phyloP scores from a whole-genome alignment of 2,797 vertebrate species.

The Lateolabrax maculatus region DNA sequence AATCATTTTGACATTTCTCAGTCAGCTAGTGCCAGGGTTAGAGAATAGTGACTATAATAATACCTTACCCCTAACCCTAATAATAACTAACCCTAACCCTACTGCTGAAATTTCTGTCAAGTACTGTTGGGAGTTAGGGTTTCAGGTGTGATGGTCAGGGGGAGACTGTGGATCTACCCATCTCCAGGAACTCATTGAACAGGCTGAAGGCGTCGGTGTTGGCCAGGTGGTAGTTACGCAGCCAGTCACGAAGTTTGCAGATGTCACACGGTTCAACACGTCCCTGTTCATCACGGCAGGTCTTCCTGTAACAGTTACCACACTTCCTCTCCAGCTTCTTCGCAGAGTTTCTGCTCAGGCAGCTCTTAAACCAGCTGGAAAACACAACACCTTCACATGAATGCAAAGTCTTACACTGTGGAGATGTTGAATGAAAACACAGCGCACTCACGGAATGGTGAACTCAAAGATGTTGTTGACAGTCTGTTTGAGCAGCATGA shows the following conservation, averaged over 20 bases:
- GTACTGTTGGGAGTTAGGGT: not conserved
- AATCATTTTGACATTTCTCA: not conserved
- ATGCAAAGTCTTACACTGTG: not conserved
- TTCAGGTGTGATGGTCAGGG: not conserved
- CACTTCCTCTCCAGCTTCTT: conserved; percentile 75
- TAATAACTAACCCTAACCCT: not conserved
- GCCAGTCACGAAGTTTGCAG: conserved; percentile 84
- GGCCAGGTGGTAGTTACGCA: conserved; percentile 88
- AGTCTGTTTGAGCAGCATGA: conserved; percentile 94
- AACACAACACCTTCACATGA: not conserved
- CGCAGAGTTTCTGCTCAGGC: not conserved
- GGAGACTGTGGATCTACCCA: conserved; percentile 83
- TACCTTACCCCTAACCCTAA: not conserved
- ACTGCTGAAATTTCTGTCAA: not conserved
- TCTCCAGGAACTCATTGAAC: conserved; percentile 95
- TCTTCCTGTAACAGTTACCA: conserved; percentile 73
- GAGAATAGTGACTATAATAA: not conserved
- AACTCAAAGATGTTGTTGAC: conserved; percentile 92
- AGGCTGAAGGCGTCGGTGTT: conserved; percentile 87
- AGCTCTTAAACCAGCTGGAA: conserved; percentile 83
- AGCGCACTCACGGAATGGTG: conserved; percentile 88
- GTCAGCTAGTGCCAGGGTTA: not conserved
- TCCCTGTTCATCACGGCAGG: conserved; percentile 55
- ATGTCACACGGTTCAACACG: conserved; percentile 71
- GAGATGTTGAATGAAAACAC: not conserved